phyloP scores from a whole-genome alignment of 2,797 vertebrate genomes.

The Thunnus albacares region DNA sequence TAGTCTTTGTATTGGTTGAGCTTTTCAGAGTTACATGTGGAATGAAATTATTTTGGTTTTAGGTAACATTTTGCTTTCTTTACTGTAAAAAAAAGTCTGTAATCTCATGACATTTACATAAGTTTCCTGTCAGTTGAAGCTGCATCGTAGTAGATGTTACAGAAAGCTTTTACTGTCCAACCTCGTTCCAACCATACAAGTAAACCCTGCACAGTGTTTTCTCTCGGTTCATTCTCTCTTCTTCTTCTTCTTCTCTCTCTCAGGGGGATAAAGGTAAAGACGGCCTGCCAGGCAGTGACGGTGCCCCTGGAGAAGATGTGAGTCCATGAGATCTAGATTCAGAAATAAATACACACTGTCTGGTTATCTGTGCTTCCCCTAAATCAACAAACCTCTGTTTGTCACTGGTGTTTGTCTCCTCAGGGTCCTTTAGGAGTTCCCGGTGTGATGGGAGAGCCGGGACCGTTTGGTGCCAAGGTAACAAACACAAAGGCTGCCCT shows the following conservation, averaged over 20 bases:
- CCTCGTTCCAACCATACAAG: background rate
- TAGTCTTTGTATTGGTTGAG: no score
- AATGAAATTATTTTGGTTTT: no score
- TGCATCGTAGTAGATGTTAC: background rate
- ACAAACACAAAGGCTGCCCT: background rate
- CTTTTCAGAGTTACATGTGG: no score
- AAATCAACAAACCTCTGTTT: background rate
- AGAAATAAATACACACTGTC: background rate
- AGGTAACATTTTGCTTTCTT: no score
- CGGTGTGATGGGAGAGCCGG: constrained; percentile 72
- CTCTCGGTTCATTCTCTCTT: no score
- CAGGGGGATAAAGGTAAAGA: constrained; percentile 67
- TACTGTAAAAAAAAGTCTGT: no score
- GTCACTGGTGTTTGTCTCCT: background rate
- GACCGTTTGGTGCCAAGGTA: constrained; percentile 76
- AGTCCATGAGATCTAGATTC: constrained; percentile 38
- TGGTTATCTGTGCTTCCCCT: background rate
- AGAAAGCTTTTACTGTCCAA: background rate
- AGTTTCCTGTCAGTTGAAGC: no score
- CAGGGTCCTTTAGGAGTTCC: constrained; percentile 78
- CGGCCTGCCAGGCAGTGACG: constrained; percentile 79
- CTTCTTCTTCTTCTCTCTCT: constrained; percentile 14
- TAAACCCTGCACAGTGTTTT: background rate
- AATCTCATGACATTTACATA: no score
- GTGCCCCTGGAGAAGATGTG: constrained; percentile 83